Base-by-base conservation (phyloP, 2,888 invertebrate genomes). In the Conchocele bisecta region DNA sequence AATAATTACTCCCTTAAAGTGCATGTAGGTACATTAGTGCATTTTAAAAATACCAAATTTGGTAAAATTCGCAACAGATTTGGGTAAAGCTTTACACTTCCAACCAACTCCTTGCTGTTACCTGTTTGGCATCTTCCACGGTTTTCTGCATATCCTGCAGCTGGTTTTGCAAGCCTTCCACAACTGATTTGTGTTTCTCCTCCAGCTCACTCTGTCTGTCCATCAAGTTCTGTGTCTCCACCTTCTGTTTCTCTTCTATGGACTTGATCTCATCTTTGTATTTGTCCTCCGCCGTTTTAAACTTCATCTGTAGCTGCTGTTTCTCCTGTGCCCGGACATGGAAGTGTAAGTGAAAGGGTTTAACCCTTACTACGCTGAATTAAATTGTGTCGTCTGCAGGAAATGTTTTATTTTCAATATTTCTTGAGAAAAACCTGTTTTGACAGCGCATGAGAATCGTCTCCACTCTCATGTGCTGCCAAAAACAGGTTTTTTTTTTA, bases 171-270 rank as follows among this genome's bases (percentile, higher is more conserved):
- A 88, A 68, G 17, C 83, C 81, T 29, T 77, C 71, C 13, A 82
- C 65, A 17, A 83, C 63, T 24, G 60, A 50, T 37, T 74, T 81
- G 54, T 86, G 82, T 56, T 84, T 83, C 22, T 83, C 84, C 33
- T 80, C 80, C n/a, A 75, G 72, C 17, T 59, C 33, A 56, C 81
- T 77, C 39, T 76, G 42, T n/a, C n/a, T n/a, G n/a, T n/a, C n/a
- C 83, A n/a, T 68, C 33, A 94, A 89, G 84, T 93, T 93, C 61
- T 94, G 94, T 90, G 35, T 83, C 83, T 17, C 69, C 33, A 94
- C 89, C 84, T 93, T 93, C 61, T 94, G 94, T 90, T 95, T 75
- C 9, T 67, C 66, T 65, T 90, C 90, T 31, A 89, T 69, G 13
- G 86, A 79, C 29, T 81, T 75, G 6, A 84, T 59, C 15, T n/a